Conservation (phyloP, 2,797 vertebrate species). For the Enteromius paludinosus region DNA sequence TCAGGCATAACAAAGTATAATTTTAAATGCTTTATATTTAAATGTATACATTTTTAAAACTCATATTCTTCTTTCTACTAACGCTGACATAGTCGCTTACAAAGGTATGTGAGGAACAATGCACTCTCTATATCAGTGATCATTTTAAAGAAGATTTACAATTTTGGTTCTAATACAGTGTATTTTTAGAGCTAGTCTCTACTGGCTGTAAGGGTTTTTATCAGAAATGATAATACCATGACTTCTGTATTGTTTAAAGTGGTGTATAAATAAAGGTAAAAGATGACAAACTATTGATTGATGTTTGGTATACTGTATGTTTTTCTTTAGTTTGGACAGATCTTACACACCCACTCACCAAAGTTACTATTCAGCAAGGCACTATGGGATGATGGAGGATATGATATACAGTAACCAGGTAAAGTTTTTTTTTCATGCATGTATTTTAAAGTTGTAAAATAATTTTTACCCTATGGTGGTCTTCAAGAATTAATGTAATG, state of each 20-base stretch:
- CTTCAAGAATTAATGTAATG: background rate
- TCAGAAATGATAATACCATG: background rate
- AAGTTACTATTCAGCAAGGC: slow-evolving; percentile 85
- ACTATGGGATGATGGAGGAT: slow-evolving; percentile 89
- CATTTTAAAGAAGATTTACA: background rate
- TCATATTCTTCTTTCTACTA: slow-evolving; percentile 56
- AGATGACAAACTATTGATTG: background rate
- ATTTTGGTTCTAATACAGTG: too few relatives aligned
- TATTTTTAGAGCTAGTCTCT: background rate
- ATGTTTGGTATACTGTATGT: slow-evolving; percentile 60
- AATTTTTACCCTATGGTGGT: background rate
- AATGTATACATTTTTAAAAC: background rate
- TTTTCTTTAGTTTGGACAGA: slow-evolving; percentile 90
- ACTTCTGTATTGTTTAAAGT: background rate
- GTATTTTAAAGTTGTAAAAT: background rate
- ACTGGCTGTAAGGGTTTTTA: background rate
- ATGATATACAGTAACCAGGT: slow-evolving; percentile 90
- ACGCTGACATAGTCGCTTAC: slow-evolving; percentile 80
- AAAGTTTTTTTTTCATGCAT: slow-evolving; percentile 3
- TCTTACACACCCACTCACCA: slow-evolving; percentile 91
- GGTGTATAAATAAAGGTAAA: background rate
- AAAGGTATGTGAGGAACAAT: slow-evolving; percentile 80
- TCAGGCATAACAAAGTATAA: background rate
- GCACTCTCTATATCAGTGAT: background rate
- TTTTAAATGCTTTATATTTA: background rate